Evolutionary conservation across 64 coral and sea anemone species (phyloP).

Genomic region (Platygyra sinensis): DNA sequence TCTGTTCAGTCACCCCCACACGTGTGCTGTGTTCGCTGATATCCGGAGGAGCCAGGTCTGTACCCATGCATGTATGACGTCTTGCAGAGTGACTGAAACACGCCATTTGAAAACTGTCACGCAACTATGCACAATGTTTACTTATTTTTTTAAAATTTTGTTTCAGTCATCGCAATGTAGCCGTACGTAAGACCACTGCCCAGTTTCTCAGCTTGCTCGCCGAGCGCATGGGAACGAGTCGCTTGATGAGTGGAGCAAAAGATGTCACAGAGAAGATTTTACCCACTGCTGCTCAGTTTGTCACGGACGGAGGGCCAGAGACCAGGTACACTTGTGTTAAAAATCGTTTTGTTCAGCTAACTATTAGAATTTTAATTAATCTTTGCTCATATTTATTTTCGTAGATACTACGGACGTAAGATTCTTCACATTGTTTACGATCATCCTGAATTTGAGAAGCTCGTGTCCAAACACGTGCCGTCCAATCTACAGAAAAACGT

Average conservation of each 20-base stretch:
- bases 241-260: conserved; percentile 90
- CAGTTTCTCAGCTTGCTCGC: conserved; percentile 89
- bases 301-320: conserved; percentile 83
- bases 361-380: background rate
- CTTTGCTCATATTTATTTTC: background rate
- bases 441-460: conserved; percentile 95
- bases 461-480: conserved; percentile 75
- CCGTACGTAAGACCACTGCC: conserved; percentile 88
- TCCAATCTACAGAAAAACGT: conserved; percentile 71
- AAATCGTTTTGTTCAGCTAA: background rate
- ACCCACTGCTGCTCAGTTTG: conserved; percentile 84
- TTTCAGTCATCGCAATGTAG: conserved; percentile 84
- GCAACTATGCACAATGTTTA: background rate
- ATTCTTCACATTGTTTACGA: conserved; percentile 83
- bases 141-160: background rate
- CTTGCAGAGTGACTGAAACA: too few species aligned
- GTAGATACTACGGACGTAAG: conserved; percentile 91
- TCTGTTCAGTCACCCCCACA: conserved; percentile 50
- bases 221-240: conserved; percentile 87
- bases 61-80: background rate
- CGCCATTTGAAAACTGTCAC: too few species aligned
- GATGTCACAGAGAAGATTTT: conserved; percentile 94
- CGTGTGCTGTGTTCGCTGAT: conserved; percentile 76
- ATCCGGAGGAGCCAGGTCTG: conserved; percentile 75
- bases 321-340: conserved; percentile 64